Percentiles rank a stretch among this genome's conserved stretches.
Evolutionary conservation across 2,888 invertebrate genomes (phyloP).

Genomic region (Dysmachus trigonus): DNA sequence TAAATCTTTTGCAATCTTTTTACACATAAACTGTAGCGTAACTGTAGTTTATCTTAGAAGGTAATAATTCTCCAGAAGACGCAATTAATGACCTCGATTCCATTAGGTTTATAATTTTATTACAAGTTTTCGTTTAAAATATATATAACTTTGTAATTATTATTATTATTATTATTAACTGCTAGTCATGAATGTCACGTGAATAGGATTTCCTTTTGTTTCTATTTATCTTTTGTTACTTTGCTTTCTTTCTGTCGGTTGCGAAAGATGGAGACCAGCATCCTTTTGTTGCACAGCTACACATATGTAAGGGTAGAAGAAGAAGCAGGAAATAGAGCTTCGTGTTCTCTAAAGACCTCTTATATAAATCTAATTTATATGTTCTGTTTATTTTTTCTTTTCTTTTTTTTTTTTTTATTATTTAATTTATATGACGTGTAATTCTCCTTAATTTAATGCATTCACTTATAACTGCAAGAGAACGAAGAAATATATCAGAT

Average conservation of each 20-base stretch:
- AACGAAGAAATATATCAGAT: neutral
- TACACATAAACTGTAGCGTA: constrained; percentile 18
- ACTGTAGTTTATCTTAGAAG: neutral
- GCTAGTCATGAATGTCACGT: constrained; percentile 28
- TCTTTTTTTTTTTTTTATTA: neutral
- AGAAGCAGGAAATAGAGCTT: neutral
- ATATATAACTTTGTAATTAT: constrained; percentile 20
- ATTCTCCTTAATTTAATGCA: constrained; percentile 20
- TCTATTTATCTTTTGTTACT: neutral
- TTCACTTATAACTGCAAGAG: constrained; percentile 36
- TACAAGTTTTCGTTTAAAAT: constrained; percentile 19
- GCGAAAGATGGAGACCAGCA: constrained; percentile 7
- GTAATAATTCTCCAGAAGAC: constrained; percentile 17
- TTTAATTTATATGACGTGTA: constrained; percentile 21
- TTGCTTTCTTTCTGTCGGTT: neutral
- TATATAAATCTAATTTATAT: constrained; percentile 32
- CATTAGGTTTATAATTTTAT: constrained; percentile 3
- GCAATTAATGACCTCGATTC: constrained; percentile 6
- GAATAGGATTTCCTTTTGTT: neutral
- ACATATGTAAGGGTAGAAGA: neutral
- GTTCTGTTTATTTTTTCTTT: neutral
- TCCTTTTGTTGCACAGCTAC: neutral
- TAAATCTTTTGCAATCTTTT: constrained; percentile 17
- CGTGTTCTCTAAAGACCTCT: constrained; percentile 4
- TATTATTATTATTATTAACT: neutral